phyloP scores from a whole-genome alignment of 2,113 vertebrate species.

The Aviceda subcristata region DNA sequence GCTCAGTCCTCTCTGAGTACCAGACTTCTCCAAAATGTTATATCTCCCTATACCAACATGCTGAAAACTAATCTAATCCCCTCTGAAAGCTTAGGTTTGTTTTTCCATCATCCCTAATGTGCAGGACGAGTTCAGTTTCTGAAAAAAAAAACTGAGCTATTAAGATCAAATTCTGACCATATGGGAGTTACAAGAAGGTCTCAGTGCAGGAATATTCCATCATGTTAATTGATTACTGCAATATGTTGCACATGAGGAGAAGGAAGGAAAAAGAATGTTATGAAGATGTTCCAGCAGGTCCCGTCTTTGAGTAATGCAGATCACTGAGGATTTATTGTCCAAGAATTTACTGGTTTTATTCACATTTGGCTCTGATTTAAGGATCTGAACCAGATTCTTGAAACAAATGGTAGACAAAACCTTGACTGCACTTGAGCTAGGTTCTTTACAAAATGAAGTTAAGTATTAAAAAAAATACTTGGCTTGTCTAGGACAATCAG shows the following conservation, averaged over 20 bases:
- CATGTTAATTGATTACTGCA: conserved; percentile 57
- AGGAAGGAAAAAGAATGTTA: conserved; percentile 38
- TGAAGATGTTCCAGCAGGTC: conserved; percentile 43
- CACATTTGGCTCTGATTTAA: conserved; percentile 36
- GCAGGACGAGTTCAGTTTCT: neutral
- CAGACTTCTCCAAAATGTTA: neutral
- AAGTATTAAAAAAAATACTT: neutral
- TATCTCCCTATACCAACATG: neutral
- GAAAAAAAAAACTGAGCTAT: neutral
- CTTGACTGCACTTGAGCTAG: neutral
- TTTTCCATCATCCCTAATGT: neutral
- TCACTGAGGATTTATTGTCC: conserved; percentile 25
- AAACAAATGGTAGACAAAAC: conserved; percentile 14
- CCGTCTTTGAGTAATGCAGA: neutral
- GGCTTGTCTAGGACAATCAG: neutral
- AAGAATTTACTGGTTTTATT: conserved; percentile 30
- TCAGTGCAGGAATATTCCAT: conserved; percentile 26
- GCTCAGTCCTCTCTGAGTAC: neutral
- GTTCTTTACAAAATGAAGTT: neutral
- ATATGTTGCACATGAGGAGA: conserved; percentile 40
- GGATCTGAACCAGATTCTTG: neutral
- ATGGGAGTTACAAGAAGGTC: conserved; percentile 45
- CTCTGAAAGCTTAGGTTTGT: neutral
- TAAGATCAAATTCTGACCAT: conserved; percentile 45
- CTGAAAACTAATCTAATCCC: neutral